Conservation (phyloP, 92 coral and sea anemone species). For the Hydrozoanthus gracilis region DNA sequence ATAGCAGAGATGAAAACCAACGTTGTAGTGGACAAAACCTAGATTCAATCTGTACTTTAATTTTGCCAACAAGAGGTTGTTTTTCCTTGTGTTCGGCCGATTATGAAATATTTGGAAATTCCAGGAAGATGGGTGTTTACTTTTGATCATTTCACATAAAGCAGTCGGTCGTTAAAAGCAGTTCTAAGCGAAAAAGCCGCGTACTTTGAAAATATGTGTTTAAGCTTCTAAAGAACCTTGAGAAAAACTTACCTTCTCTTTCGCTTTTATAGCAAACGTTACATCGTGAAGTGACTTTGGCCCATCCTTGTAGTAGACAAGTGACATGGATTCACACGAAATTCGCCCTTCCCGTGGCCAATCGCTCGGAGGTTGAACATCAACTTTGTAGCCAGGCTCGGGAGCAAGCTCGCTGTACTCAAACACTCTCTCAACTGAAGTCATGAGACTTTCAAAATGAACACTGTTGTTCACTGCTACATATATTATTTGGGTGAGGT, state of each 20-base stretch:
- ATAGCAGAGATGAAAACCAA: too few species aligned
- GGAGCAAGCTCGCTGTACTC: constrained; percentile 44
- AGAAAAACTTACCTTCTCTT: constrained; percentile 53
- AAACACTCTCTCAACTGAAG: constrained; percentile 61
- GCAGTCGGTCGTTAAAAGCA: background rate
- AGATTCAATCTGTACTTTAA: too few species aligned
- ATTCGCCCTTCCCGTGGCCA: constrained; percentile 62
- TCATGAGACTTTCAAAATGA: constrained; percentile 50
- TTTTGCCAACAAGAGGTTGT: too few species aligned
- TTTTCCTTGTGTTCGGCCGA: too few species aligned
- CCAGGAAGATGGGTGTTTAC: too few species aligned
- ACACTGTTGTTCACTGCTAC: constrained; percentile 37
- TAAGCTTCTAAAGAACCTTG: background rate
- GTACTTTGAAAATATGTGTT: background rate
- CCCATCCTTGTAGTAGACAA: constrained; percentile 47
- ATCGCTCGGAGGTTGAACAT: constrained; percentile 22
- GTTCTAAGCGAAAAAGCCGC: background rate
- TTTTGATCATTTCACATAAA: too few species aligned
- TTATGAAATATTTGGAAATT: too few species aligned
- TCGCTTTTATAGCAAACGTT: constrained; percentile 47
- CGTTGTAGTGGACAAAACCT: too few species aligned
- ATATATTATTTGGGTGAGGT: constrained; percentile 41
- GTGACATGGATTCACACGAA: constrained; percentile 38
- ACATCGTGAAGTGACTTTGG: constrained; percentile 47
- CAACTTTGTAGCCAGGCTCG: constrained; percentile 50